Evolutionary conservation across 2,888 invertebrate species (phyloP).

Genomic region (Mythimna lalbum): DNA sequence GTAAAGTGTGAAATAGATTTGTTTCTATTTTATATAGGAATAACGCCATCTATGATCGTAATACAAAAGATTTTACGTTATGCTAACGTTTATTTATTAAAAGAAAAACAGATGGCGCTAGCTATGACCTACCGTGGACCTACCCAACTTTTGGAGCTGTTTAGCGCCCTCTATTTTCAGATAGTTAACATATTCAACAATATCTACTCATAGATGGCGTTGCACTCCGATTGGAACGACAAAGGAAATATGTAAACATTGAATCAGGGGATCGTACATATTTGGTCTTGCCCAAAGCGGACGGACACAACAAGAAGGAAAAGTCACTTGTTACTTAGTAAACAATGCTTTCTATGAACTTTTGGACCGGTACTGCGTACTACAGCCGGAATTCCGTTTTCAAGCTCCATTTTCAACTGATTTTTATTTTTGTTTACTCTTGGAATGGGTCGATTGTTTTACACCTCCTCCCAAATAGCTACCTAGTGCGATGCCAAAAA

Average conservation of each 20-base stretch:
- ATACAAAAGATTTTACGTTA: rapidly evolving
- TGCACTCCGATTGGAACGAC: neutral
- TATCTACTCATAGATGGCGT: conserved; percentile 26
- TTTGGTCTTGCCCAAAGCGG: conserved; percentile 5
- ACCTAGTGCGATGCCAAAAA: neutral
- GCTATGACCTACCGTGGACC: rapidly evolving
- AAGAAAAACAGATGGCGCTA: neutral
- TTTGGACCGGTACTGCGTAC: neutral
- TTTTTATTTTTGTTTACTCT: conserved; percentile 14
- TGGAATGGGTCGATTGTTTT: neutral
- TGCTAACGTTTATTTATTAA: neutral
- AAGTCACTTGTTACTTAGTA: conserved; percentile 14
- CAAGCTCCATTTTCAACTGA: conserved; percentile 8
- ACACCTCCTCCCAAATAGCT: neutral
- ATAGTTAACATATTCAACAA: too few relatives aligned
- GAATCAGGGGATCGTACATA: conserved; percentile 28
- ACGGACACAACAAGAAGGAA: neutral
- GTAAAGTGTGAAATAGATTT: neutral
- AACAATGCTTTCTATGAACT: conserved; percentile 43
- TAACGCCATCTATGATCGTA: conserved; percentile 22
- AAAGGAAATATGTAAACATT: neutral
- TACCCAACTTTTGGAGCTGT: too few relatives aligned
- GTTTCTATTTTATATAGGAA: neutral
- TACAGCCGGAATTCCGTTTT: conserved; percentile 17
- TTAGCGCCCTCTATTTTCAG: conserved; percentile 31